phyloP scores from a whole-genome alignment of 2,888 invertebrate genomes.

The Himalopsyche tibetana region DNA sequence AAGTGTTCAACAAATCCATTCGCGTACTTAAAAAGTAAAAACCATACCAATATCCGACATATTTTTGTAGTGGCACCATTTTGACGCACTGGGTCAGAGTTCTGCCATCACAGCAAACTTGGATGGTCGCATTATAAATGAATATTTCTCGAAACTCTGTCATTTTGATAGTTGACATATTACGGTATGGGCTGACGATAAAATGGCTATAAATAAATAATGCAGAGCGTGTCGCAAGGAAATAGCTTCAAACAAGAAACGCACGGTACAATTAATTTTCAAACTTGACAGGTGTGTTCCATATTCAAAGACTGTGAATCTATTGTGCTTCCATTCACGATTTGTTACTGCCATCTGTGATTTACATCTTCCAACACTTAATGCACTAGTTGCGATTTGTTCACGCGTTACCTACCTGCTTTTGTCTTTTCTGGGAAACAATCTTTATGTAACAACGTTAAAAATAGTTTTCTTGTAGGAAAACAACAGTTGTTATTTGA shows the following conservation, averaged over 20 bases:
- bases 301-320: slow-evolving; percentile 11
- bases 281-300: slow-evolving; percentile 17
- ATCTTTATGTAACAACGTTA: background rate
- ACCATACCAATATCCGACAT: no score
- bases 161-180: no score
- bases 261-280: slow-evolving; percentile 34
- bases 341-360: slow-evolving; percentile 31
- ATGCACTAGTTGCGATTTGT: background rate
- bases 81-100: background rate
- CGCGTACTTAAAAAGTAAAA: no score
- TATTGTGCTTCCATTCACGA: slow-evolving; percentile 15
- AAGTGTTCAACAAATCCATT: background rate
- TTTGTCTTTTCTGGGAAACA: background rate
- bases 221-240: slow-evolving; percentile 4
- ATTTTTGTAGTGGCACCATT: no score
- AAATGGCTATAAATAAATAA: background rate
- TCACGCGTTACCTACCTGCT: background rate
- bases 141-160: no score
- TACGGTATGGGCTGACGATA: no score
- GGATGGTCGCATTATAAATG: no score
- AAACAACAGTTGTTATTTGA: no score
- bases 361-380: background rate
- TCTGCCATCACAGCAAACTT: background rate
- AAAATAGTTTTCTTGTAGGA: no score
- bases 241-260: slow-evolving; percentile 19